These are phyloP conservation scores for Ifrita kowaldi DNA, from an alignment of 2,113 vertebrate genomes.

Conservation along the genomic window DNA sequence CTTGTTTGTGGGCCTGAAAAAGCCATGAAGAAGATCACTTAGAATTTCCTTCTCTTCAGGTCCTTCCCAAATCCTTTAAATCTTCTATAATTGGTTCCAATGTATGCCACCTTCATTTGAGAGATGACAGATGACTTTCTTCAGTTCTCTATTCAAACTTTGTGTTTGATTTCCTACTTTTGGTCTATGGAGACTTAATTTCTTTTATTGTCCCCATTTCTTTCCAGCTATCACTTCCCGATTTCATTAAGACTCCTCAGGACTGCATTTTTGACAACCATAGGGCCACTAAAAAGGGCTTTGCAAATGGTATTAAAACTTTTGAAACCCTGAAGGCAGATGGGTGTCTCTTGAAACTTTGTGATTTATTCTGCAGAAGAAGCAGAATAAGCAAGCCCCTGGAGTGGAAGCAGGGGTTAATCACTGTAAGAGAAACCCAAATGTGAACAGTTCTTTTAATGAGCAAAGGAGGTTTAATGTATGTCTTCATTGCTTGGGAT, in stretches of 20 bases:
- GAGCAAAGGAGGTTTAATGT: neutral
- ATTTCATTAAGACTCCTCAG: constrained; percentile 26
- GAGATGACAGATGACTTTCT: neutral
- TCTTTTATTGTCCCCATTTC: constrained; percentile 23
- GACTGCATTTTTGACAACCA: constrained; percentile 11
- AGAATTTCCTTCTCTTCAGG: neutral
- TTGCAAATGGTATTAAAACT: constrained; percentile 14
- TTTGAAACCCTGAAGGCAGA: constrained; percentile 39
- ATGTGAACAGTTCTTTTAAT: constrained; percentile 35
- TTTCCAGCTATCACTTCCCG: neutral
- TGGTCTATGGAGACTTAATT: constrained; percentile 43
- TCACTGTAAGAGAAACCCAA: neutral
- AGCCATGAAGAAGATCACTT: neutral
- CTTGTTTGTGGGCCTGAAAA: neutral
- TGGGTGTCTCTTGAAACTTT: neutral
- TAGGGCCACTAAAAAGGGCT: neutral
- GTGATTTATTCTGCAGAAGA: constrained; percentile 45
- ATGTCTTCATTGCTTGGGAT: constrained; percentile 26
- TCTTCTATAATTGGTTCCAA: neutral
- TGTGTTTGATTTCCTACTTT: constrained; percentile 13
- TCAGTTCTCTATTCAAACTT: neutral
- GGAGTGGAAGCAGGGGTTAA: constrained; percentile 17
- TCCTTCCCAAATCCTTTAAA: neutral
- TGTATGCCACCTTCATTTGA: neutral
- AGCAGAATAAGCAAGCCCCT: constrained; percentile 12